phyloP scores from a whole-genome alignment of 2,888 invertebrate species.

The Caenorhabditis angaria region DNA sequence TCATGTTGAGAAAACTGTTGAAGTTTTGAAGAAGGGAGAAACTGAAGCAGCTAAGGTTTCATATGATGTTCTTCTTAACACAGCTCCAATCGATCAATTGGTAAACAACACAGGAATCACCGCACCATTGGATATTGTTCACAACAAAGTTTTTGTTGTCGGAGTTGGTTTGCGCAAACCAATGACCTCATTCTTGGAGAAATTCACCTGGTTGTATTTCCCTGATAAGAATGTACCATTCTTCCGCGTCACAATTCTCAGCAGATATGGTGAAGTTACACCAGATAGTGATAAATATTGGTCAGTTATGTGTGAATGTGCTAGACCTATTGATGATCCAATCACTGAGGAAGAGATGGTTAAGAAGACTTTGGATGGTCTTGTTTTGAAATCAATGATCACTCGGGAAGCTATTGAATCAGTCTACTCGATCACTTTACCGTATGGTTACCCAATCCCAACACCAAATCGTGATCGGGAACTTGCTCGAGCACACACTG shows the following conservation, averaged over 20 bases:
- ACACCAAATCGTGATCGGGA: conserved; percentile 68
- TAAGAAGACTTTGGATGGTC: conserved; percentile 64
- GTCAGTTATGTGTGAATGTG: conserved; percentile 72
- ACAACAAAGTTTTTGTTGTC: conserved; percentile 70
- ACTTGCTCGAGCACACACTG: conserved; percentile 65
- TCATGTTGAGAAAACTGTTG: conserved; percentile 53
- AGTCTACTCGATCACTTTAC: conserved; percentile 65
- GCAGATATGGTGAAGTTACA: conserved; percentile 70
- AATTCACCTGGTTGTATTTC: conserved; percentile 71
- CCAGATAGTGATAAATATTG: conserved; percentile 69
- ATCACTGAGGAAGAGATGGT: conserved; percentile 65
- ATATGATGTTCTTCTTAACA: conserved; percentile 68
- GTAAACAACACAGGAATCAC: conserved; percentile 66
- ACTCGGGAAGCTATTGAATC: conserved; percentile 65
- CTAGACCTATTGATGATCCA: conserved; percentile 64
- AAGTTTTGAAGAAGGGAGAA: conserved; percentile 47
- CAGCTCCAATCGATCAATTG: conserved; percentile 67
- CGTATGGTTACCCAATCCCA: conserved; percentile 71
- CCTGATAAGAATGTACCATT: conserved; percentile 70
- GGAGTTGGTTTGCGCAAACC: conserved; percentile 69
- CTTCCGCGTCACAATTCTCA: conserved; percentile 70
- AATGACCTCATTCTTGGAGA: conserved; percentile 65
- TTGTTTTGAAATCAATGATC: conserved; percentile 68
- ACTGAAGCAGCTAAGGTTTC: conserved; percentile 38
- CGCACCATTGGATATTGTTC: conserved; percentile 57